Percentiles rank a stretch among this genome's conserved stretches.
These are phyloP conservation scores for Camelus dromedarius DNA, from an alignment of 2,113 vertebrate genomes.

Conservation along the genomic window DNA sequence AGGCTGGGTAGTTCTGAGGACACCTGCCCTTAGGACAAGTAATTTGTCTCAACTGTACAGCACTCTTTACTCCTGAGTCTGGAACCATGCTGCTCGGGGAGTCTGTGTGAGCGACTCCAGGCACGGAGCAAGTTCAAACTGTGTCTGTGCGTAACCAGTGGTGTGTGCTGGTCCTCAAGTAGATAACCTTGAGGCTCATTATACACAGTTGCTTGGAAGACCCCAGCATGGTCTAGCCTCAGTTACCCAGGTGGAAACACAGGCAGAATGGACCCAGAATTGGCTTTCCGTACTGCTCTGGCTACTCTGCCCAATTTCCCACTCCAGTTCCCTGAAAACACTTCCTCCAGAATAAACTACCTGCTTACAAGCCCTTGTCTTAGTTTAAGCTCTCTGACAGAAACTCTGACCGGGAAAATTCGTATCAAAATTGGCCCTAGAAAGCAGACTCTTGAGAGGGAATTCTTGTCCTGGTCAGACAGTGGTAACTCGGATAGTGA, in stretches of 20 bases:
- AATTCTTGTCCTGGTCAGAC: background rate
- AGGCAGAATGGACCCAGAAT: accelerated
- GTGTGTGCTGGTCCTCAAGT: too few species aligned
- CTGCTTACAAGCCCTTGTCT: background rate
- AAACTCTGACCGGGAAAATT: background rate
- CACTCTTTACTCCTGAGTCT: background rate
- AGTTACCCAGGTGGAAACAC: background rate
- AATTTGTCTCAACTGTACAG: accelerated
- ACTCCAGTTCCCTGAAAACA: background rate
- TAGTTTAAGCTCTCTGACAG: background rate
- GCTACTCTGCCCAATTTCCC: background rate
- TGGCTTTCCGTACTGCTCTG: background rate
- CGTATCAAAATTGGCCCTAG: background rate
- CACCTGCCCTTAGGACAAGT: accelerated
- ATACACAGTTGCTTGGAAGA: too few species aligned
- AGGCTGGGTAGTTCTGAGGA: too few species aligned
- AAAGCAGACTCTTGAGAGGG: background rate
- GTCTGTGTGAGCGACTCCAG: background rate
- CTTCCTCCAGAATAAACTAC: background rate
- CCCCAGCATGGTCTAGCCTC: background rate
- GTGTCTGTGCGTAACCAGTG: background rate
- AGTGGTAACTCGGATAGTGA: background rate
- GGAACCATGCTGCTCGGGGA: background rate
- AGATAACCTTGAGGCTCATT: background rate
- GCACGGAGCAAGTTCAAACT: accelerated